Evolutionary conservation across 2,888 invertebrate genomes (phyloP).

Genomic region (Tenthredo distinguenda): DNA sequence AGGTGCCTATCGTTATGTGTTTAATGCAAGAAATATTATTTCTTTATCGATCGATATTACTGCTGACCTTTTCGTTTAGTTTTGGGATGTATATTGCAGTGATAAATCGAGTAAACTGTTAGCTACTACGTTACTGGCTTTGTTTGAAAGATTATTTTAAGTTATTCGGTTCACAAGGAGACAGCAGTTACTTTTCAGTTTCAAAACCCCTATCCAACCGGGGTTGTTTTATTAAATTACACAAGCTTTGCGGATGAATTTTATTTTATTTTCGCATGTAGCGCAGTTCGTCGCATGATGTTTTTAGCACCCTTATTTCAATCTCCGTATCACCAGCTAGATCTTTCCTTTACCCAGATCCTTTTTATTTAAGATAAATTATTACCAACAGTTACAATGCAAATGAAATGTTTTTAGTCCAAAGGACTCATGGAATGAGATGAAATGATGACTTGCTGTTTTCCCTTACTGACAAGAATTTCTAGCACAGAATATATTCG

Average conservation of each 20-base stretch:
- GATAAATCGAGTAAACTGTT: neutral
- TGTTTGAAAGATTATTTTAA: neutral
- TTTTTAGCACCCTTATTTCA: conserved; percentile 25
- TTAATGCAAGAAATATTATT: conserved; percentile 41
- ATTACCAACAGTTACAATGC: neutral
- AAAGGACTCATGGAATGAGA: neutral
- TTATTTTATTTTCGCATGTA: conserved; percentile 67
- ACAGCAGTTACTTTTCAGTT: conserved; percentile 74
- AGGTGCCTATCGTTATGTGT: conserved; percentile 36
- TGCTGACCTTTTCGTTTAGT: conserved; percentile 18
- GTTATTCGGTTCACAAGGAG: conserved; percentile 52
- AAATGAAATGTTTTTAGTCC: neutral
- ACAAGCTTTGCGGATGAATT: conserved; percentile 52
- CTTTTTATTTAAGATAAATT: conserved; percentile 14
- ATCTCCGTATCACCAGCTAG: conserved; percentile 9
- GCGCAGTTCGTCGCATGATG: conserved; percentile 61
- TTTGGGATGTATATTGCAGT: neutral
- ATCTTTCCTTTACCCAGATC: conserved; percentile 5
- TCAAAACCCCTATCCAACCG: conserved; percentile 52
- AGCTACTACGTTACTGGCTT: conserved; percentile 12
- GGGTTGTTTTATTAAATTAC: conserved; percentile 53
- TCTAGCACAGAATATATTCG: neutral
- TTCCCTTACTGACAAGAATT: neutral
- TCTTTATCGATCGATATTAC: conserved; percentile 24
- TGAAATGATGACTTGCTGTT: neutral